These are phyloP conservation scores for Zygothrica quintamaculata DNA, from an alignment of 2,888 invertebrate genomes.

Conservation along the genomic window DNA sequence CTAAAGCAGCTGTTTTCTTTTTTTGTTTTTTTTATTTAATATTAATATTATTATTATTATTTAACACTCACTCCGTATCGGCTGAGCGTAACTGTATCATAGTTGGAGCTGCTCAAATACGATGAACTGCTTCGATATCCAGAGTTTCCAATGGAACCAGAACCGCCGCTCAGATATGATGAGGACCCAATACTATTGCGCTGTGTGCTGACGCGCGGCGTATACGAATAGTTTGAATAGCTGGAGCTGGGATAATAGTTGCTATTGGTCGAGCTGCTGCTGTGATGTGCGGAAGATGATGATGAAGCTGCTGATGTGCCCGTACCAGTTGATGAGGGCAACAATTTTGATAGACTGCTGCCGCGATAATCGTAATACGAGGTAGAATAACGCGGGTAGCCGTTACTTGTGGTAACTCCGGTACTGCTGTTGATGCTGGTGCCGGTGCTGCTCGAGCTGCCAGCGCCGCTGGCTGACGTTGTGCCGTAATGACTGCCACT, in stretches of 20 bases:
- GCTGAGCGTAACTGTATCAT: slow-evolving; percentile 84
- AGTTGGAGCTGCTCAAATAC: slow-evolving; percentile 76
- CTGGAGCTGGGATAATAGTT: slow-evolving; percentile 70
- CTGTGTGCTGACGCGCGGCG: slow-evolving; percentile 75
- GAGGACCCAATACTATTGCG: slow-evolving; percentile 63
- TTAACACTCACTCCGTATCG: slow-evolving; percentile 84
- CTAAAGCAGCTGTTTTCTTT: no score
- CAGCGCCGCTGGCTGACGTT: slow-evolving; percentile 75
- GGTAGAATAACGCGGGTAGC: slow-evolving; percentile 73
- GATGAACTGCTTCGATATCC: slow-evolving; percentile 82
- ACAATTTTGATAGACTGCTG: slow-evolving; percentile 75
- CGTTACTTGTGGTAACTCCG: slow-evolving; percentile 61
- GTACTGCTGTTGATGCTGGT: slow-evolving; percentile 41
- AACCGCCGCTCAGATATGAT: slow-evolving; percentile 76
- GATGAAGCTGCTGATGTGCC: slow-evolving; percentile 27
- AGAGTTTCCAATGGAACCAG: slow-evolving; percentile 49
- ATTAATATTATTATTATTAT: slow-evolving; percentile 4
- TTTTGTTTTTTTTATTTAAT: no score
- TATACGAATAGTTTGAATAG: slow-evolving; percentile 72
- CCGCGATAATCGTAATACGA: slow-evolving; percentile 79
- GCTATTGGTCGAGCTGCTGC: slow-evolving; percentile 43
- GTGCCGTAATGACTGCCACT: slow-evolving; percentile 84
- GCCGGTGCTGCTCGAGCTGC: slow-evolving; percentile 53
- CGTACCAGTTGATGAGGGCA: slow-evolving; percentile 60
- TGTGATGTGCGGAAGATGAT: slow-evolving; percentile 45